Evolutionary conservation across 2,797 vertebrate genomes (phyloP), one percentile per base, ranked within the genome.

Genomic region (Artibeus jamaicensis): DNA sequence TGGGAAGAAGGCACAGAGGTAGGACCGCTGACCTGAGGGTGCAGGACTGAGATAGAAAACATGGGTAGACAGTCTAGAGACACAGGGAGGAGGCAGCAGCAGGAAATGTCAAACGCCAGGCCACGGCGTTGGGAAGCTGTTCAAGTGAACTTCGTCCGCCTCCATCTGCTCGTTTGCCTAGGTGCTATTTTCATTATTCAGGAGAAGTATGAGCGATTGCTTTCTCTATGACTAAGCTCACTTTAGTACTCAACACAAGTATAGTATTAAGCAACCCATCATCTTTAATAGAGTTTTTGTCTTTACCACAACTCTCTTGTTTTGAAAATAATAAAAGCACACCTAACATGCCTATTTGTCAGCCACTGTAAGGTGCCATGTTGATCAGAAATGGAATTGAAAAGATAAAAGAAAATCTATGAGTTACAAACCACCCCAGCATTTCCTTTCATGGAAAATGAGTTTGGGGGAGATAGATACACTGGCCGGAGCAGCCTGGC

Each of bases 251-350:
- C 42, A 48, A 24, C 16, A 18, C 24, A 50, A 44, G 50, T 48
- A 32, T 5, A 74, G 71, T 73, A 42, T 37, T 50, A 88, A 78
- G 89, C 74, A 79, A 89, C 50, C 79, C 1, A 3, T 83, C 65
- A 84, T 79, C 65, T 39, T 89, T 91, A 84, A 76, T 8, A 62
- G 70, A 50, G 42, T 78, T 73, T 70, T 48, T 55, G 24, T 78
- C 73, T 86, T 86, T 91, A 74, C 44, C 83, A 88, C 22, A 82
- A 44, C 29, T 83, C 81, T 89, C 81, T 86, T 87, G 19, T 71
- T 57, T 91, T 12, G 39, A 91, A 97, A 95, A 83, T 82, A 91
- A 89, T 89, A 59, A 91, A 92, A 87, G 22, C 46, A 82, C 21
- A 67, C 50, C 16, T 46, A 88, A 53, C 3, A 46, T 11, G 39